Conservation (phyloP, 2,888 invertebrate species). For the Morpho helenor region DNA sequence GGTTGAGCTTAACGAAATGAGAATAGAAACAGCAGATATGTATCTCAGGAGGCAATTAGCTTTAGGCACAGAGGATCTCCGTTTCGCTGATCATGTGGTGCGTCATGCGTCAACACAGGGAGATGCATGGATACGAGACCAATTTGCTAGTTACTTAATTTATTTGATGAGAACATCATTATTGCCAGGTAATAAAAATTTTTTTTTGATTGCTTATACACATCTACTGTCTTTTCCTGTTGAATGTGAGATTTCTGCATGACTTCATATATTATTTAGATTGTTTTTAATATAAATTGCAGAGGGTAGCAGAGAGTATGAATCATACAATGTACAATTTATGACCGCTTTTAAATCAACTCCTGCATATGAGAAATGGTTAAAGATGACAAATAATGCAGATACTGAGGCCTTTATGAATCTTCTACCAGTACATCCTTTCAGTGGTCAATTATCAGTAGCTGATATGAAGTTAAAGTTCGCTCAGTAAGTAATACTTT, state of each 20-base stretch:
- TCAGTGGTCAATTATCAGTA: conserved; percentile 95
- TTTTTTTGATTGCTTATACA: neutral
- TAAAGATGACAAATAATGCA: conserved; percentile 77
- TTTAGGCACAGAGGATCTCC: conserved; percentile 95
- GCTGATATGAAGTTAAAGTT: conserved; percentile 95
- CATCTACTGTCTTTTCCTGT: neutral
- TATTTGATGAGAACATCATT: conserved; percentile 89
- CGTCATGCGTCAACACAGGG: conserved; percentile 87
- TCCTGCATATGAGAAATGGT: conserved; percentile 93
- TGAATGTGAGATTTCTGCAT: too few relatives aligned
- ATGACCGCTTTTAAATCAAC: conserved; percentile 92
- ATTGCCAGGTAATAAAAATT: conserved; percentile 76
- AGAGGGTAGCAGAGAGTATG: conserved; percentile 89
- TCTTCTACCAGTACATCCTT: conserved; percentile 92
- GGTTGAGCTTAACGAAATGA: conserved; percentile 91
- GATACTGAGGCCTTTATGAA: conserved; percentile 83
- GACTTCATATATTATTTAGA: too few relatives aligned
- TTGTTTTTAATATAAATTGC: conserved; percentile 15
- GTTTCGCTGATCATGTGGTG: conserved; percentile 96
- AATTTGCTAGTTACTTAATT: conserved; percentile 92
- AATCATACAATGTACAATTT: conserved; percentile 93
- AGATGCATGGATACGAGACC: conserved; percentile 97
- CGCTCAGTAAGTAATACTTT: conserved; percentile 86
- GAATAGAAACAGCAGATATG: conserved; percentile 90
- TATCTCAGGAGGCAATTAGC: conserved; percentile 90